Base-by-base conservation (phyloP, 2,113 vertebrate species). In the Dissostichus mawsoni region DNA sequence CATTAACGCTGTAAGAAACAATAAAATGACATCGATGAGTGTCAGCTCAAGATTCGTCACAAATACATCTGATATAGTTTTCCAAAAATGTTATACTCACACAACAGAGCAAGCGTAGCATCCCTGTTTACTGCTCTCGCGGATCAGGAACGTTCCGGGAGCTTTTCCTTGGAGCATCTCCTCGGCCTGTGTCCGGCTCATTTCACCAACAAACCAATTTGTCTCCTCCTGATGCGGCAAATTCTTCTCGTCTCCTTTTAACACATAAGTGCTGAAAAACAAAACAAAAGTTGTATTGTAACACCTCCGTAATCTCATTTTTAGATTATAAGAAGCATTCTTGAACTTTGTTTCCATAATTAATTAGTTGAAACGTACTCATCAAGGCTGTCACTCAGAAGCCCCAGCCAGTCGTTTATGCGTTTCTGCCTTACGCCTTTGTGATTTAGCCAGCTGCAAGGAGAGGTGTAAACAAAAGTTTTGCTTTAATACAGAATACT, bases 91-190 rank as follows among this genome's bases (percentile, higher is more conserved):
- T 72, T 11, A 7, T 58, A 98, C 98, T 98, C 94, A 99, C 98
- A 99, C 97, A 84, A 99, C 98, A 63, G 98, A 99, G 95, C 98
- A 99, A 91, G 98, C 98, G 18, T 97, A 99, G 85, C 97, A 98
- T 82, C 98, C 97, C 92, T 98, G 97, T 93, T 97, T 93, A 96
- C 97, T 98, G 82, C 98, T 98, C 91, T 99, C 96, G 0, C 98
- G 97, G 93, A 99, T 97, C 90, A 99, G 94, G 94, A 99, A 99
- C 1, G 98, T 96, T 84, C 98, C 98, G 2, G 97, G 94, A 53
- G 96, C 95, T 92, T 98, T 98, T 11, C 96, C 97, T 59, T 95
- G 93, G 53, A 99, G 97, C 93, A 98, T 94, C 72, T 98, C 97
- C 91, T 99, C 98, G 0, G 98, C 97, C 92, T 98, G 96, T 45